A percentile compares a stretch with the other conserved stretches of the same genome.
These are phyloP conservation scores for Calephelis perditalis DNA, from an alignment of 2,888 invertebrate genomes.

Conservation along the genomic window DNA sequence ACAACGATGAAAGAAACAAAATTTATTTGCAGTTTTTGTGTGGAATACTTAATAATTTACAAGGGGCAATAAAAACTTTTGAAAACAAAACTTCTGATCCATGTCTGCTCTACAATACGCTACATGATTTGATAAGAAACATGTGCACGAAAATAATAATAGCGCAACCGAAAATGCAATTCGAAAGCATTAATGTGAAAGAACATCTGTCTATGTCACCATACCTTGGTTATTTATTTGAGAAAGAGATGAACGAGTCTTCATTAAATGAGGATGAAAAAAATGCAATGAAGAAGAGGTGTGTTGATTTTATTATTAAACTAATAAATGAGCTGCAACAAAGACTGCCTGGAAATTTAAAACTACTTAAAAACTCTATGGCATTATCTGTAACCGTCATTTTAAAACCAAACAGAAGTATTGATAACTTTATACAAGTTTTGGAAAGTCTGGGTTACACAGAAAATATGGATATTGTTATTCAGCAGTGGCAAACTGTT, in stretches of 20 bases:
- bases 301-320: conserved; percentile 13
- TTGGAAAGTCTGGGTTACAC: conserved; percentile 24
- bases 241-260: conserved; percentile 24
- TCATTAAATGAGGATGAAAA: conserved; percentile 20
- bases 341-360: conserved; percentile 27
- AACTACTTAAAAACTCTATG: conserved; percentile 23
- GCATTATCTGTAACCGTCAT: conserved; percentile 24
- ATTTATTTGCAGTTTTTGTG: conserved; percentile 13
- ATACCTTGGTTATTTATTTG: conserved; percentile 27
- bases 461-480: conserved; percentile 26
- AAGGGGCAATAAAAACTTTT: conserved; percentile 26
- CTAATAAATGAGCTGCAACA: conserved; percentile 23
- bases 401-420: conserved; percentile 26
- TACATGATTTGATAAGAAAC: conserved; percentile 20
- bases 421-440: conserved; percentile 23
- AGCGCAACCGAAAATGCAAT: conserved; percentile 24
- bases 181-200: conserved; percentile 26
- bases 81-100: conserved; percentile 22
- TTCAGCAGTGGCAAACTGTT: conserved; percentile 28
- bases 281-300: conserved; percentile 24
- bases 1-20: conserved; percentile 13
- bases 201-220: conserved; percentile 26
- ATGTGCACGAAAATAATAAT: conserved; percentile 25
- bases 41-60: conserved; percentile 21
- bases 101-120: conserved; percentile 17